phyloP scores from a whole-genome alignment of 2,888 invertebrate species.

The Crematogaster levior region DNA sequence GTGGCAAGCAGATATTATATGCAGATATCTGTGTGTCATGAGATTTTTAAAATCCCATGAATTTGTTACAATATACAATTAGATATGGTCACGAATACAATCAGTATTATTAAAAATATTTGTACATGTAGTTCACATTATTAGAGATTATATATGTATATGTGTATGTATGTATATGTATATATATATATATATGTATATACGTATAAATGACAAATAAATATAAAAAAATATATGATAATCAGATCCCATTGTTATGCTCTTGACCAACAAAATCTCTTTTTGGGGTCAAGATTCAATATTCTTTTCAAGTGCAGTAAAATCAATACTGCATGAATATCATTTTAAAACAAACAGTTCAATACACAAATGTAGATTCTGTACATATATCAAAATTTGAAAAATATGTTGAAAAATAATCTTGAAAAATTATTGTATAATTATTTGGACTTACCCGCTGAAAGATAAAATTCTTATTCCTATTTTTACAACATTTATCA shows the following conservation, averaged over 20 bases:
- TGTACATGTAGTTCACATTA: conserved; percentile 44
- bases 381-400: not conserved
- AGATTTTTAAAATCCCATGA: not conserved
- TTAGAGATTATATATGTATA: conserved; percentile 24
- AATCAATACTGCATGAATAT: conserved; percentile 30
- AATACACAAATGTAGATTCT: conserved; percentile 2
- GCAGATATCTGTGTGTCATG: conserved; percentile 27
- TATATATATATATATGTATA: conserved; percentile 6
- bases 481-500: conserved; percentile 38
- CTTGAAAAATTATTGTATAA: conserved; percentile 5
- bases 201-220: conserved; percentile 32
- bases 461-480: conserved; percentile 31
- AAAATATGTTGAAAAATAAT: conserved; percentile 33
- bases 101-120: conserved; percentile 48
- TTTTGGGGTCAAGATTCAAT: not conserved
- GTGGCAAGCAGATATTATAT: conserved; percentile 27
- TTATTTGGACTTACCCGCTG: conserved; percentile 13
- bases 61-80: conserved; percentile 39
- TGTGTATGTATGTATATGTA: conserved; percentile 30
- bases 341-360: conserved; percentile 57
- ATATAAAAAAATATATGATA: conserved; percentile 44
- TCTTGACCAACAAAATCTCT: conserved; percentile 20
- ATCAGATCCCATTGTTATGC: conserved; percentile 21
- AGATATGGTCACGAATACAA: conserved; percentile 33
- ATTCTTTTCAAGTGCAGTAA: conserved; percentile 25